Base-by-base conservation (phyloP, 2,113 vertebrate species). In the Oreochromis aureus region DNA sequence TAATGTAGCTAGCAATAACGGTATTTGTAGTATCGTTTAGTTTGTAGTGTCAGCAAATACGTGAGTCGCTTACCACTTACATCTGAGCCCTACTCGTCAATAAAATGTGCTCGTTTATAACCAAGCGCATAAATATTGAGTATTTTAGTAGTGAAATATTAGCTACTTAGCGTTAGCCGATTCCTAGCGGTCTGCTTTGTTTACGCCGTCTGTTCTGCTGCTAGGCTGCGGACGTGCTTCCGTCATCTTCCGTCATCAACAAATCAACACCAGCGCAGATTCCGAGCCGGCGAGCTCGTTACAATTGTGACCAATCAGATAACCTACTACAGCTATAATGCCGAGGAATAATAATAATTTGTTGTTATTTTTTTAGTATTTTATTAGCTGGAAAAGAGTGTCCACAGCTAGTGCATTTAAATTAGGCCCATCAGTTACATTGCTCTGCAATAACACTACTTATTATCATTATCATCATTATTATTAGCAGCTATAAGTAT, bases 191-290 rank as follows among this genome's bases (percentile, higher is more conserved):
- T 4, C 22, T 2, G 81, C 83, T 93, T 93, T 95, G 95, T 95
- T 95, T 95, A 95, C 90, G 93, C 54, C 87, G 90, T 90, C 76
- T 84, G 81, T 56, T 85, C 89, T 54, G 94, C 91, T 95, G 94
- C 95, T 94, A 95, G 93, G 93, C 89, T 94, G 93, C 93, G 10
- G 63, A 27, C 91, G 87, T 89, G 78, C 13, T 88, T 36, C 19
- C 94, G 93, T 94, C 91, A 93, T 61, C 22, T 3, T 10, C 19
- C 76, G 36, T 24, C 11, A n/a, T 54, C 61, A 11, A 44, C 41
- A 7, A 27, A 86, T 53, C 22, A 30, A 44, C 71, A 48, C 48
- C 61, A 18, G 6, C 71, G 46, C 46, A 51, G 27, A 12, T 6
- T 53, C 19, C 27, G 19, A 81, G 27, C 24, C n/a, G 32, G 39